Conservation (phyloP, 2,113 vertebrate species). For the Zosterops hypoxanthus region DNA sequence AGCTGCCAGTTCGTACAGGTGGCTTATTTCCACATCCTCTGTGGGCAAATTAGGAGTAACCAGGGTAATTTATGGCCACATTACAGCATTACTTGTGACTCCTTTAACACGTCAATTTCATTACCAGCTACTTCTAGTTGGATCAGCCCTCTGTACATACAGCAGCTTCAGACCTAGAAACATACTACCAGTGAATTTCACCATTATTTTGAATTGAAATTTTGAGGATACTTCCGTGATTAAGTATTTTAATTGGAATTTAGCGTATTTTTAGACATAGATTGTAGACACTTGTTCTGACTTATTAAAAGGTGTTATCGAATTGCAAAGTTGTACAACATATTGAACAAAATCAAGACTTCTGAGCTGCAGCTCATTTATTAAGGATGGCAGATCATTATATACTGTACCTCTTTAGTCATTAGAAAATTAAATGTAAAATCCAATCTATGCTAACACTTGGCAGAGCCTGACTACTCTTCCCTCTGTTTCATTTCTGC, state of each 20-base stretch:
- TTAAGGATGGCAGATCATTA: background rate
- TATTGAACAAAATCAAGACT: background rate
- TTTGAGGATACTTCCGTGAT: background rate
- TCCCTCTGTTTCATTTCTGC: background rate
- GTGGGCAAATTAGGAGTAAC: background rate
- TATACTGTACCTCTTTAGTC: background rate
- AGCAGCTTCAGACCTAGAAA: background rate
- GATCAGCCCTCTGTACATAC: background rate
- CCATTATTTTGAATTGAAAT: background rate
- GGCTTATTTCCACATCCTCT: background rate
- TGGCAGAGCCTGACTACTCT: background rate
- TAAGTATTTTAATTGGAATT: background rate
- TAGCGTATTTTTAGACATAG: background rate
- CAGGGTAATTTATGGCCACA: background rate
- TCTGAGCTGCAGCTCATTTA: background rate
- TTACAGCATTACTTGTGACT: background rate
- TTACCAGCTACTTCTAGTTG: background rate
- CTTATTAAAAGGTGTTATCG: background rate
- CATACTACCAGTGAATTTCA: accelerated
- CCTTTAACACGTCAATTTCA: background rate
- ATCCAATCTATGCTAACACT: background rate
- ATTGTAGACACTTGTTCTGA: background rate
- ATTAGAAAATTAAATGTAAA: background rate
- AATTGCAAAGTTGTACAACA: background rate
- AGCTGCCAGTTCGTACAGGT: background rate